phyloP scores from a whole-genome alignment of 1,140 invertebrate genomes.

The Berghia stephanieae region DNA sequence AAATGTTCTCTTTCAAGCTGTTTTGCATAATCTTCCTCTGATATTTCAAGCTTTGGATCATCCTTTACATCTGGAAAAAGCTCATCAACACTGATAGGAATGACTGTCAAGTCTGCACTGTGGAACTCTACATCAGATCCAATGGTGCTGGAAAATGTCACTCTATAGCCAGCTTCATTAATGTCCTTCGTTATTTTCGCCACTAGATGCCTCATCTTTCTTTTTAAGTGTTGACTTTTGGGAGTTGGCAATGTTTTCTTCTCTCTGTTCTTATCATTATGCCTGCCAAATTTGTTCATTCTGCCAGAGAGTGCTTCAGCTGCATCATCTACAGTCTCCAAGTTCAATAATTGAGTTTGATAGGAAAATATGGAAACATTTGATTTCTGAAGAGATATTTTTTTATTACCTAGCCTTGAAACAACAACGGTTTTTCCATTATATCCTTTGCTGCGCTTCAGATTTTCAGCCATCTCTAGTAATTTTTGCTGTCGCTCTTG shows the following conservation, averaged over 20 bases:
- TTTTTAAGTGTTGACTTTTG: too few species aligned
- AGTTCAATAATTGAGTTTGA: conserved; percentile 11
- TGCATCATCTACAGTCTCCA: conserved; percentile 26
- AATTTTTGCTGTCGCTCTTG: conserved; percentile 26
- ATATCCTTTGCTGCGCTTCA: conserved; percentile 21
- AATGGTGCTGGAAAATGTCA: conserved; percentile 25
- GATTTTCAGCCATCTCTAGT: conserved; percentile 31
- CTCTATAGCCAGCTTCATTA: conserved; percentile 29
- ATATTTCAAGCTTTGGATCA: conserved; percentile 21
- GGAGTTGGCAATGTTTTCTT: background rate
- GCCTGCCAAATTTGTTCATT: conserved; percentile 14
- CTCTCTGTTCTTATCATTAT: conserved; percentile 12
- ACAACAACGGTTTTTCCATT: conserved; percentile 17
- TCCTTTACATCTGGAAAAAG: conserved; percentile 25
- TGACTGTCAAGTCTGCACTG: conserved; percentile 24
- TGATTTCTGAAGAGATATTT: conserved; percentile 22
- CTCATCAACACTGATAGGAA: conserved; percentile 28
- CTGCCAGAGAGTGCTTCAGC: conserved; percentile 26
- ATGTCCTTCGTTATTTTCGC: conserved; percentile 22
- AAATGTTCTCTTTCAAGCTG: conserved; percentile 26
- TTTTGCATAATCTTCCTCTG: conserved; percentile 32
- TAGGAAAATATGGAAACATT: conserved; percentile 26
- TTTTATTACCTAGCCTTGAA: conserved; percentile 20
- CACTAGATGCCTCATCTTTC: conserved; percentile 25
- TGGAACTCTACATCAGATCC: conserved; percentile 28